Base-by-base conservation (phyloP, 1,140 invertebrate species). In the Batillaria attramentaria region DNA sequence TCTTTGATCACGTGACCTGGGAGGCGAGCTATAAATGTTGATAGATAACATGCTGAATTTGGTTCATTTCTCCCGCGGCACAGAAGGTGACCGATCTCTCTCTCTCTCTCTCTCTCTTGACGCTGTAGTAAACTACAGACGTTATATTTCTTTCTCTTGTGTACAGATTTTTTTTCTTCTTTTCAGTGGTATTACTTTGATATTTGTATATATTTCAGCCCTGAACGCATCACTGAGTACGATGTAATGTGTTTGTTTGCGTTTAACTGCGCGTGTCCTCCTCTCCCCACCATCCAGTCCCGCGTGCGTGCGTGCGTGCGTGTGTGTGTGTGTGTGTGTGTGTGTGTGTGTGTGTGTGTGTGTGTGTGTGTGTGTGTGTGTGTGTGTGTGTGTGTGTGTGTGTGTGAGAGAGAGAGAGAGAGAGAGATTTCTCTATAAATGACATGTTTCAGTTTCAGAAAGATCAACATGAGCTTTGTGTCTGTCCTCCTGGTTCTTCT, bases 291-390 rank as follows among this genome's bases (percentile, higher is more conserved):
- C 46, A 50, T 10, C 10, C 10, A 50, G 46, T 50, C 10, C 24
- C 10, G 10, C 24, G 10, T 50, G 24, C 24, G 10, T 50, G 10
- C 46, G 24, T 50, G 46, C 10, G 10, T 50, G 24, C 46, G 10
- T 50, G 10, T 50, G 46, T 24, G 10, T 50, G 10, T 50, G 46
- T 13, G 24, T 50, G 46, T 50, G 46, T 50, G 46, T 50, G 46
- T 50, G 46, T 50, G 46, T 50, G 46, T 50, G 46, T 50, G 46
- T 50, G 46, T 50, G 46, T 50, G 46, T 50, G 46, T 50, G 46
- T 50, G 46, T 50, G 46, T 50, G 46, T 50, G 46, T 50, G 46
- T 50, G 46, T 50, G 46, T 50, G 46, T 50, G 46, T 50, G 46
- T 50, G 46, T 50, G 46, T 50, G 46, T 50, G 46, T 50, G 46